Evolutionary conservation across 2,797 vertebrate genomes (phyloP).

Genomic region (Muraenolepis orangiensis): DNA sequence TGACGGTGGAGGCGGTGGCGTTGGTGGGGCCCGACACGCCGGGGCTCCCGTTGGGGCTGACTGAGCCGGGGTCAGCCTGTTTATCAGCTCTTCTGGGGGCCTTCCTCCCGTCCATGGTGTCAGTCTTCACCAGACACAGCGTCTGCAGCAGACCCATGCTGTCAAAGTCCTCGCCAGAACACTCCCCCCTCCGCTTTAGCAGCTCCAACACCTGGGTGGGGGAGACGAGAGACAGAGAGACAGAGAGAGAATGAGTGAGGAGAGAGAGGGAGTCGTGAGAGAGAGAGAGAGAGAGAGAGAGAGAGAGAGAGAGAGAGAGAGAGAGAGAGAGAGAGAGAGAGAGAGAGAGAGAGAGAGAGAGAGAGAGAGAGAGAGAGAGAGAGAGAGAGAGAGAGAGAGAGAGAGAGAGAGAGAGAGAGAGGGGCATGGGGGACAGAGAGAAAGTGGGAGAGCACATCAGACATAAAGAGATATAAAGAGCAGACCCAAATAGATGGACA

Average conservation of each 20-base stretch:
- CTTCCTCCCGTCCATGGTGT: constrained; percentile 73
- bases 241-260: too few species aligned
- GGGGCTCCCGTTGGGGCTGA: not conserved
- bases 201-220: constrained; percentile 78
- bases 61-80: constrained; percentile 6
- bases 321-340: not conserved
- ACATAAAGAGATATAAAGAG: not conserved
- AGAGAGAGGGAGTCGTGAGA: not conserved
- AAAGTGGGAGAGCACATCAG: not conserved
- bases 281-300: not conserved
- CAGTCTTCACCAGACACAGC: constrained; percentile 83
- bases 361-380: too few species aligned
- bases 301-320: too few species aligned
- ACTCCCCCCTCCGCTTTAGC: constrained; percentile 68
- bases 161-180: constrained; percentile 70
- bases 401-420: not conserved
- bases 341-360: too few species aligned
- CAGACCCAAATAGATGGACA: not conserved
- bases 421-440: not conserved
- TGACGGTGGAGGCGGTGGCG: not conserved
- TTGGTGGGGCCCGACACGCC: not conserved
- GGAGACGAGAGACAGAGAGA: not conserved
- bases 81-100: not conserved
- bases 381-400: too few species aligned
- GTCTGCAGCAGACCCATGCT: constrained; percentile 79